A percentile compares a stretch with the other conserved stretches of the same genome.
Conservation (phyloP, 1,140 invertebrate species). For the Coenobita brevimanus region DNA sequence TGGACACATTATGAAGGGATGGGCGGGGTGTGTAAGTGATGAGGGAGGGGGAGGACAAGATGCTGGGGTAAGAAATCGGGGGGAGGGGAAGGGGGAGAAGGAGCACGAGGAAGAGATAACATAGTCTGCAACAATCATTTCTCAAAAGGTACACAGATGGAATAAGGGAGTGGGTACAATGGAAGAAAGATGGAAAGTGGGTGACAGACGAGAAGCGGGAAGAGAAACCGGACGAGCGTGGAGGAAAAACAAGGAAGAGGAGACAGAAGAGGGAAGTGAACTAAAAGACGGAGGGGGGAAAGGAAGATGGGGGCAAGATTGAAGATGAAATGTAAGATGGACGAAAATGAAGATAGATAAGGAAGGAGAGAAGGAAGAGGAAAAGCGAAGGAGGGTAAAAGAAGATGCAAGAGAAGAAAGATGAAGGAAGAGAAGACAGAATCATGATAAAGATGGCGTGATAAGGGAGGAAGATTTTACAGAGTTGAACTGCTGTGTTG, state of each 20-base stretch:
- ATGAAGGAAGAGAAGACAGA: neutral
- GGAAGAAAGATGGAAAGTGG: neutral
- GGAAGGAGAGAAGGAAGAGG: neutral
- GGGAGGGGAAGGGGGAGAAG: neutral
- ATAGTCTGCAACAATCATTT: too few relatives aligned
- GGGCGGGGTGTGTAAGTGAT: too few relatives aligned
- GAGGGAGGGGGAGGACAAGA: neutral
- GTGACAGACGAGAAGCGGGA: neutral
- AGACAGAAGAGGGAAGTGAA: neutral
- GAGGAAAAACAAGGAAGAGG: neutral
- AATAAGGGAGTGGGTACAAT: too few relatives aligned
- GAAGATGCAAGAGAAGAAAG: neutral
- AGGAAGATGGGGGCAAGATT: neutral
- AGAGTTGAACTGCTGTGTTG: too few relatives aligned
- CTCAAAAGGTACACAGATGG: too few relatives aligned
- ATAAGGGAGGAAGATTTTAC: too few relatives aligned
- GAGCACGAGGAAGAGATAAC: neutral
- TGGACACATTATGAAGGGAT: too few relatives aligned
- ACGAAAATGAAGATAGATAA: neutral
- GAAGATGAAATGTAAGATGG: neutral
- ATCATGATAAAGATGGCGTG: neutral
- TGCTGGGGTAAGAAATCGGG: too few relatives aligned
- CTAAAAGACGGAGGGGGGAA: neutral
- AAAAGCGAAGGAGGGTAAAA: neutral
- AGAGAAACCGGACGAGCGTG: neutral